Evolutionary conservation across 2,888 invertebrate species (phyloP), one percentile per base, ranked within the genome.

Genomic region (Campaea margaritaria): DNA sequence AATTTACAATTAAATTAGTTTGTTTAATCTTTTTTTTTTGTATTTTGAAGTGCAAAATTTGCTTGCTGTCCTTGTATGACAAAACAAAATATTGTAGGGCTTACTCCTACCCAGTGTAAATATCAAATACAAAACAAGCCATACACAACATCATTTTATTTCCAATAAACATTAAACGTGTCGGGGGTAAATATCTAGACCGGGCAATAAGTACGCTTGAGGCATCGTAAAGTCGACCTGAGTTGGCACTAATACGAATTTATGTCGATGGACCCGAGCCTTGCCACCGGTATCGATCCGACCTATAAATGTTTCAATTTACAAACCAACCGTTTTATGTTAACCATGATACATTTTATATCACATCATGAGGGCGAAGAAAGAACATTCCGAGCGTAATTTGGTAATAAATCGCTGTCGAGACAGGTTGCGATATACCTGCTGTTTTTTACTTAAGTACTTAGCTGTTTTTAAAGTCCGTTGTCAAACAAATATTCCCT

Each of bases 201-300:
- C 78, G 74, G 69, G 83, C 86, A 87, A 86, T 90, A 89, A 89
- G 89, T 86, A 85, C 82, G 79, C 72, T 76, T 82, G 83, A 84
- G 84, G 82, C 85, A 82, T 84, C 89, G 90, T 89, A 91, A 91
- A 91, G 87, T 87, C 89, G 91, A 87, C 88, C 86, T 85, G 85
- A 89, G 89, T 85, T 88, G 91, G 89, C 91, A 88, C 85, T 91
- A 91, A 92, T 91, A 82, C 89, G 85, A 86, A 91, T 92, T 91
- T 91, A 91, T 89, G 89, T 90, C 90, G 81, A 86, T 81, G 87
- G 86, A 87, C 88, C 82, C 72, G 75, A 75, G 75, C 77, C 75
- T 76, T 76, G 76, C 75, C 69, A 62, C 73, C 81, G 77, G 79
- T 87, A 87, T 88, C 87, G 90, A 89, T 85, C 85, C 85, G 69